Base-by-base conservation (phyloP, 2,113 vertebrate species). In the Hiodon tergisus region DNA sequence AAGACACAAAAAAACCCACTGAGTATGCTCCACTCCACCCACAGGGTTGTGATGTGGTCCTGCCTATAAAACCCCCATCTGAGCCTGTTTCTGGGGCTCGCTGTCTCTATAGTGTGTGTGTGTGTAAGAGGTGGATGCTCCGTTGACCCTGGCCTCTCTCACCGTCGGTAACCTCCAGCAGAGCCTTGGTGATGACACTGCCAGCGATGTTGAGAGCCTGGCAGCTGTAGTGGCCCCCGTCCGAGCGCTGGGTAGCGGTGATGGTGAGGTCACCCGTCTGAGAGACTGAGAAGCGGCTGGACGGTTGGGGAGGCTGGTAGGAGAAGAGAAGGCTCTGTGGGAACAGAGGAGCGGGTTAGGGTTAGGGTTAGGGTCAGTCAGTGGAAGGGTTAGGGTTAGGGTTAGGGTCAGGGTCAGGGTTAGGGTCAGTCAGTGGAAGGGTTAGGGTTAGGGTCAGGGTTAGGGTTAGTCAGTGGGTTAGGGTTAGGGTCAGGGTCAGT, bases 191-290 rank as follows among this genome's bases (percentile, higher is more conserved):
- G 81, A 96, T 88, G 81, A 97, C 94, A 77, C 96, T 99, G 80
- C 97, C 97, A 3, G 97, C 97, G 51, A 99, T 95, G 76, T 96
- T 98, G 84, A 99, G 93, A 76, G 96, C 97, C 90, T 99, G 97
- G 86, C 97, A 99, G 82, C 97, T 94, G 67, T 99, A 99, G 82
- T 96, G 96, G 2, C 97, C 97, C 4, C 95, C 93, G 83, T 99
- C 97, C 74, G 98, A 96, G 0, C 93, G 85, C 85, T 97, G 95
- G 78, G 96, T 93, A 4, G 93, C 95, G 3, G 92, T 90, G 83
- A 99, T 93, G 71, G 94, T 95, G 83, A 99, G 92, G 76, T 98
- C 96, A 46, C 97, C 97, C 3, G 89, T 94, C 87, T 95, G 96
- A 74, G 96, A 96, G 61, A 99, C 97, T 0, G 95, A 96, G 82